Evolutionary conservation across 2,888 invertebrate genomes (phyloP).

Genomic region (Stenchaetothrips biformis): DNA sequence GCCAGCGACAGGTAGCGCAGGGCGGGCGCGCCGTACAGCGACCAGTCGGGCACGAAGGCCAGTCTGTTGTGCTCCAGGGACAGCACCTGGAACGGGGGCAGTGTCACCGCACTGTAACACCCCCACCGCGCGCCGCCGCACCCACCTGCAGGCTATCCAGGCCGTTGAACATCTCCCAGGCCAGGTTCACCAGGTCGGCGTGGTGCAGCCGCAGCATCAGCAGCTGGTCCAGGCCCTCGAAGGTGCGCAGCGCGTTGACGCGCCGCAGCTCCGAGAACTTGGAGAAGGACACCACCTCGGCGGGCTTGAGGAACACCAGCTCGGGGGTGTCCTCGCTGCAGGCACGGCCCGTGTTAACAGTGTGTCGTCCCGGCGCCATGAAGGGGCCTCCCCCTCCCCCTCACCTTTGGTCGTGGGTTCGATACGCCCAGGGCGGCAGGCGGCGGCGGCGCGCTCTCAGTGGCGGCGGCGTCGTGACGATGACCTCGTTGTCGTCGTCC

Average conservation of each 20-base stretch:
- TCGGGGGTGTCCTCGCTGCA: background rate
- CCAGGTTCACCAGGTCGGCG: slow-evolving; percentile 57
- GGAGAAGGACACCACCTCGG: slow-evolving; percentile 12
- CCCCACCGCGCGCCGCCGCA: background rate
- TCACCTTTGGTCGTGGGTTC: background rate
- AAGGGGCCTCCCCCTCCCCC: no score
- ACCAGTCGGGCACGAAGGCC: slow-evolving; percentile 61
- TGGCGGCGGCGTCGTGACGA: background rate
- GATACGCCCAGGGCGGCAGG: slow-evolving; percentile 11
- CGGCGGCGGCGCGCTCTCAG: background rate
- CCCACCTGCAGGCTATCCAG: slow-evolving; percentile 49
- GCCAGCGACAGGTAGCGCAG: slow-evolving; percentile 60
- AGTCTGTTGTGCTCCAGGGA: slow-evolving; percentile 61
- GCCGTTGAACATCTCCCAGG: slow-evolving; percentile 66
- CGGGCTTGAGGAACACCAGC: slow-evolving; percentile 15
- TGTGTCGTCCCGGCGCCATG: no score
- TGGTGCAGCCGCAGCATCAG: slow-evolving; percentile 56
- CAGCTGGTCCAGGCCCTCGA: slow-evolving; percentile 52
- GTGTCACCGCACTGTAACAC: no score
- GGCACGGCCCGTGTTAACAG: background rate
- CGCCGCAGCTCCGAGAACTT: slow-evolving; percentile 7
- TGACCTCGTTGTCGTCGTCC: slow-evolving; percentile 3
- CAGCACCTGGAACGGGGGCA: slow-evolving; percentile 47
- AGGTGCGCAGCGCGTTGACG: slow-evolving; percentile 41
- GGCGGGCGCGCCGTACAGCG: slow-evolving; percentile 62